Evolutionary conservation across 2,888 invertebrate genomes (phyloP), one percentile per base, ranked within the genome.

Genomic region (Micropterix aruncella): DNA sequence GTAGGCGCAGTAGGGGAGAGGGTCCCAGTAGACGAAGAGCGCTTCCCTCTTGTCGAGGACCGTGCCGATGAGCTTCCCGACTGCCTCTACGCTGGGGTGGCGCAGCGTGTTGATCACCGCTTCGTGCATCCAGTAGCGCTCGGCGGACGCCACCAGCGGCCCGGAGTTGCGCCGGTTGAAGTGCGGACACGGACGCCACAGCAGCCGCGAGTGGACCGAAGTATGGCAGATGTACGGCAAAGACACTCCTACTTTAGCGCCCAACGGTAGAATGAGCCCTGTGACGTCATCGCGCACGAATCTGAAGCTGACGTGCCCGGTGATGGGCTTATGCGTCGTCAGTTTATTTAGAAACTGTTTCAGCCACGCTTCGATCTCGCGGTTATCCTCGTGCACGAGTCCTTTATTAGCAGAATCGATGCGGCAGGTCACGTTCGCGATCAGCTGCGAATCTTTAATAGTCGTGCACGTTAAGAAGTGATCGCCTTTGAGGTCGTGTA

Each of bases 391-490:
- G 1, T 85, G 82, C 43, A 84, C 74, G 40, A 87, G 60, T 19
- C 81, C 83, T 53, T 77, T 79, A 36, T 71, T 74, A 36, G 74
- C 70, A 41, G 74, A 65, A 54, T 86, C 82, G 39, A 87, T 74
- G 3, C 79, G 74, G 54, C 88, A 89, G 2, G 83, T 83, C 16
- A 89, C 85, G 56, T 88, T 89, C 44, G 86, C 84, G 37, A 86
- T 79, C 2, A 88, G 79, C 41, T 75, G 73, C 1, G 86, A 84
- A 46, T 83, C 82, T 57, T 84, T 85, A 38, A 89, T 69, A 1
- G 88, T 88, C 1, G 88, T 88, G 55, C 89, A 89, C 16, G 89
- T 88, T 43, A 88, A 70, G 55, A 79, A 82, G 53, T 82, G 84
- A 52, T 83, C 81, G 14, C 83, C 84, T 44, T 79, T 80, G 3